Evolutionary conservation across 2,888 invertebrate species (phyloP), one percentile per base, ranked within the genome.

Genomic region (Campopleginae sp.): DNA sequence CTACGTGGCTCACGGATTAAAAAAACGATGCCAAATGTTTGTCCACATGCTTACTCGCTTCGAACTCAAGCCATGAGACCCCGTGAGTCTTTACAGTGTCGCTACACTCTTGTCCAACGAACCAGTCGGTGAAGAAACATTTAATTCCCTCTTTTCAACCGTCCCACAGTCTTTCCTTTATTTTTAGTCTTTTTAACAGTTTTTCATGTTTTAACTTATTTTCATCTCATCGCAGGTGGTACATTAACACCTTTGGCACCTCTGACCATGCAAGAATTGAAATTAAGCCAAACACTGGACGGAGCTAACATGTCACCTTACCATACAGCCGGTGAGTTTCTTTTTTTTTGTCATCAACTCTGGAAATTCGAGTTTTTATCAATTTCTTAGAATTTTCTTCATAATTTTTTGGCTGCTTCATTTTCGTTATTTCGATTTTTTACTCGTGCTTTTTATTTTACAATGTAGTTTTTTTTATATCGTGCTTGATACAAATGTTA

Each of bases 211-310:
- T 0, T 42, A 51, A 38, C n/a, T 23, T 51, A n/a, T 61, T 46
- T 10, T 14, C 17, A 44, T 58, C 31, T 90, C 88, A 91, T 90
- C 95, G 95, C 95, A 94, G 94, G 95, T 94, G 95, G 95, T 94
- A 95, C 96, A 88, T 94, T 96, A 94, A 96, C 96, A 90, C 96
- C 96, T 89, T 94, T 96, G 93, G 96, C 96, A 89, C 96, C 96
- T 89, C 96, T 96, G 94, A 96, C 95, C 94, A 96, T 96, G 96
- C 96, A 96, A 94, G 96, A 96, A 94, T 95, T 96, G 95, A 96
- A 96, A 95, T 94, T 96, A 91, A 95, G 95, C 93, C 94, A 95
- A 91, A 94, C 96, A 88, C 94, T 96, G 94, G 96, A 96, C 89
- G 95, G 95, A 89, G 94, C 95, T 89, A 94, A 94, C 88, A 94